Base-by-base conservation (phyloP, 2,888 invertebrate species). In the Prosapia bicincta region DNA sequence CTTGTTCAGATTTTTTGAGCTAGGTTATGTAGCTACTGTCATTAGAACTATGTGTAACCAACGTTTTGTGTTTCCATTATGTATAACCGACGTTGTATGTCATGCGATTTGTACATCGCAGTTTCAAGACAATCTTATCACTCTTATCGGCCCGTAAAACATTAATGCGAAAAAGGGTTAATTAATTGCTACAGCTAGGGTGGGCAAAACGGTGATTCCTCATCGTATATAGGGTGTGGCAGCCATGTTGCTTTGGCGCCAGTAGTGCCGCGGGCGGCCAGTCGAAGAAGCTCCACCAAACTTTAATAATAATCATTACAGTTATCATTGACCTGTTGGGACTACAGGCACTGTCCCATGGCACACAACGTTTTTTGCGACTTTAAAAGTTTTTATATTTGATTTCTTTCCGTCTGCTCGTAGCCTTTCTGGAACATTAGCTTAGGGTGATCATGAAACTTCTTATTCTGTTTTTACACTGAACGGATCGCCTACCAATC, bases 181-280 rank as follows among this genome's bases (percentile, higher is more conserved):
- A n/a, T n/a, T n/a, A n/a, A 38, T 38, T 38, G 38, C 38, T 38
- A 2, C 13, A 20, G 54, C 3, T 54, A 20, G 20, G 54, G n/a
- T 54, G 54, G 54, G 54, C 54, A 54, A 9, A 54, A 54, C 54
- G 54, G n/a, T 20, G 54, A 54, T 20, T 54, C 54, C 54, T 54
- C 54, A 54, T 20, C 3, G 10, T 54, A 20, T 5, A 20, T 54
- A 54, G 54, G 54, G 54, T 54, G 54, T 54, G 54, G 54, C 54
- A 54, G 54, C 54, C 54, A 54, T 54, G 54, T 54, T 54, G 54
- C 54, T 54, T 54, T 54, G 54, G 54, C 54, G 54, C 54, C 54
- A 54, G 54, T 20, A 54, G 54, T 54, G 54, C 54, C 54, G 20
- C 54, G 54, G 54, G 54, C 54, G 54, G 54, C 20, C 20, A 54